Percentiles rank a stretch among this genome's conserved stretches.
Evolutionary conservation across 2,797 vertebrate species (phyloP).

Genomic region (Tauraco hartlaubi): DNA sequence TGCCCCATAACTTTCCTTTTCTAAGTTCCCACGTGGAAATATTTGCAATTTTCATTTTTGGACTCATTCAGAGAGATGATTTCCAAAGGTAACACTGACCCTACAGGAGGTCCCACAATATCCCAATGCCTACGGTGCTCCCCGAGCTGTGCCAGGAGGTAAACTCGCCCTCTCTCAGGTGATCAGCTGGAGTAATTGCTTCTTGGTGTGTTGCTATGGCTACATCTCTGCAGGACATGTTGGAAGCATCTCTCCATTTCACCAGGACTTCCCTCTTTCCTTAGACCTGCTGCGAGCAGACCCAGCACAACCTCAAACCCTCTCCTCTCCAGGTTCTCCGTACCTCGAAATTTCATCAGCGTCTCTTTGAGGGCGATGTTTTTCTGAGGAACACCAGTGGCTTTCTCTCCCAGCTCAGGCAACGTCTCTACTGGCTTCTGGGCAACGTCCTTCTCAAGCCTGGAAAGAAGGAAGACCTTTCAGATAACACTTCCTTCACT

Average conservation of each 20-base stretch:
- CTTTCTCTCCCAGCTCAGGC: not conserved
- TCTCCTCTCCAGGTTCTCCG: fast-evolving
- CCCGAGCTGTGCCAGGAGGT: not conserved
- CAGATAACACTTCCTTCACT: not conserved
- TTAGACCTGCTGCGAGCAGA: not conserved
- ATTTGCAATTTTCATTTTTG: not conserved
- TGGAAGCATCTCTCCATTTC: not conserved
- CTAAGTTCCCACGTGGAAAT: fast-evolving
- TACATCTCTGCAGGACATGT: not conserved
- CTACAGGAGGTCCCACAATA: not conserved
- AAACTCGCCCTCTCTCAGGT: not conserved
- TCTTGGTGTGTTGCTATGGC: not conserved
- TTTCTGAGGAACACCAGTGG: fast-evolving
- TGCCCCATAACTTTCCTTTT: fast-evolving
- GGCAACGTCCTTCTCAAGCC: not conserved
- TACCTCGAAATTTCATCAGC: conserved; percentile 10
- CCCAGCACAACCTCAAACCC: not conserved
- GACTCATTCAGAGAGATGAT: not conserved
- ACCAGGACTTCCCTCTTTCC: not conserved
- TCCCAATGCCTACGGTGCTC: fast-evolving
- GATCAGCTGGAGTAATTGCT: not conserved
- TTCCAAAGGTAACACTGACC: fast-evolving
- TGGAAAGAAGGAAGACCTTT: not conserved
- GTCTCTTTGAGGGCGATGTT: not conserved
- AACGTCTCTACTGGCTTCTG: fast-evolving